These are phyloP conservation scores for Galemys pyrenaicus DNA, from an alignment of 2,113 vertebrate genomes.

Conservation along the genomic window DNA sequence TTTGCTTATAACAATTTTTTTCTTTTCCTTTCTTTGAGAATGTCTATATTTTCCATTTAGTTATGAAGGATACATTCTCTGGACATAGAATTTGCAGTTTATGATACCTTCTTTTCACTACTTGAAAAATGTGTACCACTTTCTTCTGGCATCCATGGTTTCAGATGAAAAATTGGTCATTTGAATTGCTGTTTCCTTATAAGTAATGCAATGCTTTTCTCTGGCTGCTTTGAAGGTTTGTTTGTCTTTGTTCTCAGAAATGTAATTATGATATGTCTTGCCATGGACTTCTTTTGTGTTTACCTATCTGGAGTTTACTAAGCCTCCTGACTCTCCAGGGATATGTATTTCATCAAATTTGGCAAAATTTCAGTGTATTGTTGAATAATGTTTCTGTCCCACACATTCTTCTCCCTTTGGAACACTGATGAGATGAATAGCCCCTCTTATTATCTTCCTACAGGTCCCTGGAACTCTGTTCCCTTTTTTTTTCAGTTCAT, in stretches of 20 bases:
- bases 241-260: conserved; percentile 22
- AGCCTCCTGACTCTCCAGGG: conserved; percentile 14
- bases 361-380: not conserved
- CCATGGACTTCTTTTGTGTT: not conserved
- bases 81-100: not conserved
- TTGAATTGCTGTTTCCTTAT: not conserved
- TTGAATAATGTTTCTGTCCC: not conserved
- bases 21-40: not conserved
- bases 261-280: conserved; percentile 44
- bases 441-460: conserved; percentile 27
- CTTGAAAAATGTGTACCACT: not conserved
- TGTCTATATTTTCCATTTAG: not conserved
- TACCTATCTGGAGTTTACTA: not conserved
- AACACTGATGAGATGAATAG: not conserved
- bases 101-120: not conserved
- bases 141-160: not conserved
- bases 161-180: conserved; percentile 28
- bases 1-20: not conserved
- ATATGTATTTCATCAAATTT: conserved; percentile 18
- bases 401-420: not conserved
- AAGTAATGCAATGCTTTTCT: conserved; percentile 24
- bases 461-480: not conserved
- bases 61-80: not conserved
- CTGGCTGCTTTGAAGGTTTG: conserved; percentile 20
- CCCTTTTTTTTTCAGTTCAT: not conserved